Evolutionary conservation across 1,140 invertebrate species (phyloP), one percentile per base, ranked within the genome.

Genomic region (Drosophila subobscura): DNA sequence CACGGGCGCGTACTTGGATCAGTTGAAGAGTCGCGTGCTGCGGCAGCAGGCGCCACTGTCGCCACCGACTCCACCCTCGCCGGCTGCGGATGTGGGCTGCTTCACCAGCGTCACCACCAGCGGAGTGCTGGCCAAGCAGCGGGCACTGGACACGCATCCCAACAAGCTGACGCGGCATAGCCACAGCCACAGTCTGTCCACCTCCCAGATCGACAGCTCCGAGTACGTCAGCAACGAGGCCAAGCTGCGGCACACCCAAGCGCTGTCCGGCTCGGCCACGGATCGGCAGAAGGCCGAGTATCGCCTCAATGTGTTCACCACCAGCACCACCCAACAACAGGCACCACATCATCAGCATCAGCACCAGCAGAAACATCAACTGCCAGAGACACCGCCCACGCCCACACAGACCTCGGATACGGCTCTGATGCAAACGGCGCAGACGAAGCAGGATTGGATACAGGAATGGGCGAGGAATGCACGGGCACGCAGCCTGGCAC

Each of bases 31-130:
- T 49, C 91, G 93, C 50, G 93, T 93, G 16, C 74, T 92, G 55
- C 93, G 92, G 1, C 59, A 77, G 68, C 53, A 51, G n/a, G 63
- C 57, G 8, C 75, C 78, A 0, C 80, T 45, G 2, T 76, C 84
- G 22, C 78, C 74, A 1, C 80, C 68, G 8, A 60, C 85, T 8
- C 80, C 78, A 5, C 77, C 63, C 1, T 72, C 89, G 16, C 85
- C 81, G 4, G 58, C 54, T 0, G 80, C 66, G 0, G 94, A 94
- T 66, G 63, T 92, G 23, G 93, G 93, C 10, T 93, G 91, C 49
- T 94, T 94, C 67, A 94, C 93, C 1, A 94, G 93, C 2, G 93
- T 94, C 1, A 94, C 93, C 16, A 93, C 93, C 8, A 94, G 93
- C n/a, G 93, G 93, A 1, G 93, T 94, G 22, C 71, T 94, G 55